These are phyloP conservation scores for Pantherophis vulpinus DNA, from an alignment of 2,797 vertebrate species.

Conservation along the genomic window DNA sequence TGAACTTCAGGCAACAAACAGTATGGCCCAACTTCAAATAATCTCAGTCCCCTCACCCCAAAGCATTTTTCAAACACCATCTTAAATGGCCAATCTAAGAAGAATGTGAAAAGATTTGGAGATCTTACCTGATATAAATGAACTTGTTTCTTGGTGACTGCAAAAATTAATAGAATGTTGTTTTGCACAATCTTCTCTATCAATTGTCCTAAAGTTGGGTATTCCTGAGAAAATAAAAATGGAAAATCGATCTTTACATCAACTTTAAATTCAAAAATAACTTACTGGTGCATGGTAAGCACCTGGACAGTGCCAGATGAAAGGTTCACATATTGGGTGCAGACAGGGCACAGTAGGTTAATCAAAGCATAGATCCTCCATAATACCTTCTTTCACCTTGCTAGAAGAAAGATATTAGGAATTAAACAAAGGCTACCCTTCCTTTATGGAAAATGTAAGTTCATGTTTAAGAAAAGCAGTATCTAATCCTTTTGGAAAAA, in stretches of 20 bases:
- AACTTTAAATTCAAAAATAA: not conserved
- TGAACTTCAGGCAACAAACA: not conserved
- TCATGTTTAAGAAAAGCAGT: not conserved
- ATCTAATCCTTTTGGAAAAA: not conserved
- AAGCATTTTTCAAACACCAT: not conserved
- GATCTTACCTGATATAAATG: slow-evolving; percentile 85
- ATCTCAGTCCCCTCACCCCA: not conserved
- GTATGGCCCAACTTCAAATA: not conserved
- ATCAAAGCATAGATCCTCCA: not conserved
- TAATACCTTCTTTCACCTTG: not conserved
- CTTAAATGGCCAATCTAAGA: not conserved
- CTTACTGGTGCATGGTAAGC: not conserved
- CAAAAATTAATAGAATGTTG: slow-evolving; percentile 95
- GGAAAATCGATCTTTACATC: not conserved
- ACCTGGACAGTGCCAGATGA: not conserved
- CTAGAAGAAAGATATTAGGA: not conserved
- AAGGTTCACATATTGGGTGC: not conserved
- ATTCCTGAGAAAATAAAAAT: slow-evolving; percentile 81
- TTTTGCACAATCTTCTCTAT: slow-evolving; percentile 96
- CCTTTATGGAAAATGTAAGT: not conserved
- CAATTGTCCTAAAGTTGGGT: slow-evolving; percentile 93
- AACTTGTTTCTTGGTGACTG: slow-evolving; percentile 84
- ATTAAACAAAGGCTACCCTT: not conserved
- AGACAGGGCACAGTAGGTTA: not conserved
- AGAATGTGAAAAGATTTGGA: not conserved